A percentile compares a stretch with the other conserved stretches of the same genome.
These are phyloP conservation scores for Torymus texanus DNA, from an alignment of 2,888 invertebrate genomes.

Conservation along the genomic window DNA sequence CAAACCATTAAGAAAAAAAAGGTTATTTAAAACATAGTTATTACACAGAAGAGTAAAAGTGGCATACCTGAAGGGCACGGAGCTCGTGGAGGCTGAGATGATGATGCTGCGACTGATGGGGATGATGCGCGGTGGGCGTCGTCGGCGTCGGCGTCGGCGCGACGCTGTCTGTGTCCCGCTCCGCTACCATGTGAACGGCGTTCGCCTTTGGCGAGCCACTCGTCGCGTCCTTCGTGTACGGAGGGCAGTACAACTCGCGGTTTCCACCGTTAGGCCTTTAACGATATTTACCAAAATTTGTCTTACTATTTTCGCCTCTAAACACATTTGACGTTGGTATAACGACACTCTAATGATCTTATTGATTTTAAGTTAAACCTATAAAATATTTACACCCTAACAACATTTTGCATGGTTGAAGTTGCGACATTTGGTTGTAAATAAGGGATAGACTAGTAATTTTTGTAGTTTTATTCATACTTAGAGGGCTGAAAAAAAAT, in stretches of 20 bases:
- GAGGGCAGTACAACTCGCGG: slow-evolving; percentile 71
- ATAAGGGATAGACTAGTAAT: too few relatives aligned
- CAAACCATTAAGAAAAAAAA: slow-evolving; percentile 50
- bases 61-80: slow-evolving; percentile 77
- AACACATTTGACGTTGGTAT: not conserved
- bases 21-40: slow-evolving; percentile 10
- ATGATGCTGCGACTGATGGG: slow-evolving; percentile 77
- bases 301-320: not conserved
- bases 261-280: slow-evolving; percentile 71
- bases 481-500: too few relatives aligned
- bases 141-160: slow-evolving; percentile 71
- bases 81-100: slow-evolving; percentile 81
- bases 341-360: too few relatives aligned
- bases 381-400: too few relatives aligned
- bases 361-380: too few relatives aligned
- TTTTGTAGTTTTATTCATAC: too few relatives aligned
- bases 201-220: slow-evolving; percentile 69
- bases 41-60: slow-evolving; percentile 32
- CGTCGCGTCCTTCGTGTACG: slow-evolving; percentile 65
- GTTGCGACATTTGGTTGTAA: too few relatives aligned
- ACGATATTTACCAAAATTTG: slow-evolving; percentile 24
- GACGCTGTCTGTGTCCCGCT: slow-evolving; percentile 77
- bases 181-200: slow-evolving; percentile 77
- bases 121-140: slow-evolving; percentile 71
- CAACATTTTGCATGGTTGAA: too few relatives aligned